Base-by-base conservation (phyloP, 2,113 vertebrate genomes). In the Lampris incognitus region DNA sequence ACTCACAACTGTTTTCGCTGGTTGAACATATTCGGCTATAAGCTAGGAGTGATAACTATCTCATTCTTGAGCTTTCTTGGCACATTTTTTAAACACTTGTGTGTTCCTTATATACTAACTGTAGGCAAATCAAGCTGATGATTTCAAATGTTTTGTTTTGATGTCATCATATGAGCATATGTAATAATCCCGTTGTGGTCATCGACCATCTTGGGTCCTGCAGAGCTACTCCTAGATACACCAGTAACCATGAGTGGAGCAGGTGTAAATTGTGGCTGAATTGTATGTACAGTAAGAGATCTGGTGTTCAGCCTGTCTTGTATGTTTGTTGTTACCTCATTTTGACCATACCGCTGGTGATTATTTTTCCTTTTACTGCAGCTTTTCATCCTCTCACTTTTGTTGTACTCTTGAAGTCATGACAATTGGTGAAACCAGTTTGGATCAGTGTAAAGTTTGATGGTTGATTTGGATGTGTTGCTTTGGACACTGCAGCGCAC, bases 11-110 rank as follows among this genome's bases (percentile, higher is more conserved):
- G 57, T 39, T 58, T 72, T 57, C 73, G 49, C 71, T 39, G 70
- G 80, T 70, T 62, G 56, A 69, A 62, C 40, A 54, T 66, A 57
- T 79, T 73, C 68, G 59, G 44, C 37, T 52, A 48, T 59, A 60
- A 65, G 24, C 13, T 56, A 3, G 9, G 64, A 39, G 4, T 37
- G 46, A 66, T 9, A 6, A 66, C 11, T 66, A 60, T 41, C n/a
- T 79, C 38, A 71, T n/a, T 64, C 58, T 46, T 51, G 55, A 11
- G 52, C 38, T 5, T 10, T n/a, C 9, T 44, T 52, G 39, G 38
- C 59, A 57, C 61, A 74, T 66, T 52, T 52, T 48, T 79, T 6
- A 38, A 38, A 37, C 11, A 37, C 37, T 46, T 59, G 7, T 72
- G 50, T 38, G 67, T 65, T 37, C 37, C 37, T 59, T 48, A 58